Percentiles rank a stretch among this genome's conserved stretches.
Evolutionary conservation across 1,140 invertebrate species (phyloP).

Genomic region (Pollicipes pollicipes): DNA sequence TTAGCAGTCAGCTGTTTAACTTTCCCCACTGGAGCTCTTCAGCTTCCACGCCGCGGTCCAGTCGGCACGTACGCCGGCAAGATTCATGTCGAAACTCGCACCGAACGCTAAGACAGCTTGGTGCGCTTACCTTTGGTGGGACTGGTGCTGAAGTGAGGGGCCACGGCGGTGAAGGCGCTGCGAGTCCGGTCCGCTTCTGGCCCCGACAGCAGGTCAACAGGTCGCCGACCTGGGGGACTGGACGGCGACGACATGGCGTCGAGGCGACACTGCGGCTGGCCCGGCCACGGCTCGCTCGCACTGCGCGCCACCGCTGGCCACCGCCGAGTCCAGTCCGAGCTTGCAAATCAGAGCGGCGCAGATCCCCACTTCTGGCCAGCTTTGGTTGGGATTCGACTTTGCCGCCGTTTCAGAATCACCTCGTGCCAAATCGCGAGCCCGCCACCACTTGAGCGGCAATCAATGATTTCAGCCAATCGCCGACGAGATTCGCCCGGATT

Average conservation of each 20-base stretch:
- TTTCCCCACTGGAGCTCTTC: too few species aligned
- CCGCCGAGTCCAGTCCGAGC: neutral
- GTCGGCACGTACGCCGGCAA: too few species aligned
- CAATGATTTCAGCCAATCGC: neutral
- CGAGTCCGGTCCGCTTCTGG: neutral
- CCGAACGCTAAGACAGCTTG: neutral
- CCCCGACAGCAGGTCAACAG: neutral
- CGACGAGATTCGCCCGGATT: neutral
- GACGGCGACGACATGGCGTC: too few species aligned
- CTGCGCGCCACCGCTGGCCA: too few species aligned
- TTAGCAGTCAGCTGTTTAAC: too few species aligned
- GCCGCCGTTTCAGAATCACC: neutral
- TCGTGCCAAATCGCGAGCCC: neutral
- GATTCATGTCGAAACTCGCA: neutral
- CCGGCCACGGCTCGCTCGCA: too few species aligned
- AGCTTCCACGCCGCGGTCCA: too few species aligned
- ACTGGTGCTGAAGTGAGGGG: neutral
- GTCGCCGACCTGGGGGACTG: neutral
- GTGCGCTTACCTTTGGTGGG: neutral
- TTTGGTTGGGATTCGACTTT: neutral
- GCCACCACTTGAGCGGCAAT: neutral
- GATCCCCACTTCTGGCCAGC: neutral
- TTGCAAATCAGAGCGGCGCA: neutral
- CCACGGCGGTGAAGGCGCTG: neutral
- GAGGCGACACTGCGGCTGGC: too few species aligned